These are phyloP conservation scores for Drosophila anomelani DNA, from an alignment of 2,888 invertebrate genomes.

Conservation along the genomic window DNA sequence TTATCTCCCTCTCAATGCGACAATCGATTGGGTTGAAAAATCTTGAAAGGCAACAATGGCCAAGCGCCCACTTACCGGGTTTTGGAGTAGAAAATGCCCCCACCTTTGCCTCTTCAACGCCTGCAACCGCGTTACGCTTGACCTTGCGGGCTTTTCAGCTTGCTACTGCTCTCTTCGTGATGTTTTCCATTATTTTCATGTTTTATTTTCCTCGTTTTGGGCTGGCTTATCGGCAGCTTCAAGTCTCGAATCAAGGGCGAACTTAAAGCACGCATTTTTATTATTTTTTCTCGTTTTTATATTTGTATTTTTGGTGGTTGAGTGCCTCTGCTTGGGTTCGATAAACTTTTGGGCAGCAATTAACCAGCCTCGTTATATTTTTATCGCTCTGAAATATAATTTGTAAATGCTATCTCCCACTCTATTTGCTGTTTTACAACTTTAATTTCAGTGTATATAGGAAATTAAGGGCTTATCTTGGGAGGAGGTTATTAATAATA, in stretches of 20 bases:
- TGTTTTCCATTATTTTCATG: constrained; percentile 34
- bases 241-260: constrained; percentile 67
- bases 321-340: constrained; percentile 29
- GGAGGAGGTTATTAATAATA: background rate
- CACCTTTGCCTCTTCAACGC: constrained; percentile 6
- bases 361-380: constrained; percentile 18
- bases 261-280: constrained; percentile 37
- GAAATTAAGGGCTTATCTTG: background rate
- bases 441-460: background rate
- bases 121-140: constrained; percentile 59
- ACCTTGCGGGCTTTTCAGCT: constrained; percentile 52
- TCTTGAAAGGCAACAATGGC: constrained; percentile 29
- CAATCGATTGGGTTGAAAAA: constrained; percentile 27
- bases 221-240: constrained; percentile 65
- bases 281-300: constrained; percentile 21
- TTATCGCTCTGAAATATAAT: constrained; percentile 20
- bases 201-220: constrained; percentile 16
- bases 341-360: constrained; percentile 36
- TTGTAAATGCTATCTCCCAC: constrained; percentile 6
- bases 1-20: constrained; percentile 14
- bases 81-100: constrained; percentile 16
- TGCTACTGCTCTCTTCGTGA: constrained; percentile 57
- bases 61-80: constrained; percentile 20
- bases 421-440: background rate
- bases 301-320: constrained; percentile 11